Evolutionary conservation across 2,113 vertebrate genomes (phyloP).

Genomic region (Elachura formosa): DNA sequence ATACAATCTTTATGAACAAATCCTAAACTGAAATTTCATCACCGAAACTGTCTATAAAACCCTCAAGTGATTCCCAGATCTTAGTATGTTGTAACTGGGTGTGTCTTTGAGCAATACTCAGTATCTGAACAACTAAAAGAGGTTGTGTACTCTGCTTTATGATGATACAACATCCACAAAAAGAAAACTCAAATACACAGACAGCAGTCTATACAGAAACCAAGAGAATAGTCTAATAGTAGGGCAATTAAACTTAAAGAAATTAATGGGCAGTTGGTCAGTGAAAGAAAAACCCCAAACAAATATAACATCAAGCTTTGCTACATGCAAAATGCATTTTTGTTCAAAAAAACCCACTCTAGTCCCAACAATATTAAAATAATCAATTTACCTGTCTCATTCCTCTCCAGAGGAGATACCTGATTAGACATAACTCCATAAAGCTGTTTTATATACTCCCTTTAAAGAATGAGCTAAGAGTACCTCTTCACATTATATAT

Average conservation of each 20-base stretch:
- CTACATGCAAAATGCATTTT: neutral
- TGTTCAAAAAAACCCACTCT: neutral
- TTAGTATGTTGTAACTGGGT: neutral
- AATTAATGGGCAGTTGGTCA: neutral
- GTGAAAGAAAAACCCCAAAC: rapidly evolving
- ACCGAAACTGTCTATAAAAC: neutral
- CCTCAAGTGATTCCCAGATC: neutral
- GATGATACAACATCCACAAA: neutral
- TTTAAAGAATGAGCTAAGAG: neutral
- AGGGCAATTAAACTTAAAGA: neutral
- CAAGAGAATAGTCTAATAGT: neutral
- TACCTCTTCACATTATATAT: neutral
- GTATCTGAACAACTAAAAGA: neutral
- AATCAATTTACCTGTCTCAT: neutral
- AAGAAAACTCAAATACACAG: neutral
- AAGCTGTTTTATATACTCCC: neutral
- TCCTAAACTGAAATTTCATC: neutral
- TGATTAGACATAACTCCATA: neutral
- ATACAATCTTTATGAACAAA: rapidly evolving
- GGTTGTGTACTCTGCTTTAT: neutral
- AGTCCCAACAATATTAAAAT: neutral
- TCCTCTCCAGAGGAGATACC: neutral
- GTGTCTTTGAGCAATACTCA: neutral
- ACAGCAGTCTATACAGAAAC: neutral
- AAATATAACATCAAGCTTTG: neutral